These are phyloP conservation scores for Promerops cafer DNA, from an alignment of 2,113 vertebrate genomes.

Conservation along the genomic window DNA sequence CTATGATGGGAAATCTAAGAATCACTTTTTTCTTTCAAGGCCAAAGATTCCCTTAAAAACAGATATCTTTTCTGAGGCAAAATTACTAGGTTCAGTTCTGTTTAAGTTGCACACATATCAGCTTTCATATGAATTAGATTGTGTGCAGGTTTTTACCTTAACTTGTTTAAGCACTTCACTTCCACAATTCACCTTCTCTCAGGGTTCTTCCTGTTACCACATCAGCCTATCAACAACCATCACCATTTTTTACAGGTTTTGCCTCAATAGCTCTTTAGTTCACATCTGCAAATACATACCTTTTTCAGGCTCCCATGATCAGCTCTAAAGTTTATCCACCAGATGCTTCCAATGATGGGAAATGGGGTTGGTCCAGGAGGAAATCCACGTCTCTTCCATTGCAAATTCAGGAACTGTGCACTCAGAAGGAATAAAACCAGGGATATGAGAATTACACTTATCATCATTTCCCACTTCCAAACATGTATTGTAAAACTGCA, in stretches of 20 bases:
- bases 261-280: neutral
- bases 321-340: slow-evolving; percentile 14
- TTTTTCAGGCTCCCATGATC: slow-evolving; percentile 9
- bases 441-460: neutral
- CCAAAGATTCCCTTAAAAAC: neutral
- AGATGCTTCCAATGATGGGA: slow-evolving; percentile 23
- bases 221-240: neutral
- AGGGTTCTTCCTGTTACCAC: neutral
- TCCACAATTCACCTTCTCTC: neutral
- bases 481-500: neutral
- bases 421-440: neutral
- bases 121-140: neutral
- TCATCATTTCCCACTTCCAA: neutral
- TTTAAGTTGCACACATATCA: neutral
- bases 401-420: slow-evolving; percentile 11
- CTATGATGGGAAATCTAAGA: neutral
- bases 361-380: slow-evolving; percentile 32
- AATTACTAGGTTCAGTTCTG: neutral
- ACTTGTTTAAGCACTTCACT: neutral
- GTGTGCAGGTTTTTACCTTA: neutral
- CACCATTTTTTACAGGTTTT: neutral
- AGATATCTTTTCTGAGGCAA: neutral
- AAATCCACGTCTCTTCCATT: slow-evolving; percentile 28
- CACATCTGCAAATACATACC: neutral
- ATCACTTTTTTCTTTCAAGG: neutral